phyloP scores from a whole-genome alignment of 2,888 invertebrate genomes.

The Orchesellides sinensis region DNA sequence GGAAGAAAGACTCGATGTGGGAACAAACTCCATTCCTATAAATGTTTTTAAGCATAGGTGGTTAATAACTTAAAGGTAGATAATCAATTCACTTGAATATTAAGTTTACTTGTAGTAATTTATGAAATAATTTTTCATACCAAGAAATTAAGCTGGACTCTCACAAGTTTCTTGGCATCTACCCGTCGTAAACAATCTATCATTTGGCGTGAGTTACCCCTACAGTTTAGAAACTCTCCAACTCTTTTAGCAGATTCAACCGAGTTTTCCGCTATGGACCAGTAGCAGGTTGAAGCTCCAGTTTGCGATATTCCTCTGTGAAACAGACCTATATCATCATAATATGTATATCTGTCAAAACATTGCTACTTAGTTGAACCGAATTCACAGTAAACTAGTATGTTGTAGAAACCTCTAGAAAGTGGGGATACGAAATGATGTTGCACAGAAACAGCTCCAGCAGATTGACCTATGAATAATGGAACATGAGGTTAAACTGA shows the following conservation, averaged over 20 bases:
- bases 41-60: too few species aligned
- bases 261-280: slow-evolving; percentile 70
- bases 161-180: slow-evolving; percentile 59
- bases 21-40: slow-evolving; percentile 72
- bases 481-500: neutral
- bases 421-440: slow-evolving; percentile 33
- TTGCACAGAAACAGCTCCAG: slow-evolving; percentile 18
- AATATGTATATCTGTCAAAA: too few species aligned
- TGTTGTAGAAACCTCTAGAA: slow-evolving; percentile 39
- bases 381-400: too few species aligned
- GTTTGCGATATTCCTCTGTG: slow-evolving; percentile 71
- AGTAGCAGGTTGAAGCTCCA: slow-evolving; percentile 72
- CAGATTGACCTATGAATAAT: slow-evolving; percentile 1
- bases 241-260: slow-evolving; percentile 48
- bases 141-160: slow-evolving; percentile 60
- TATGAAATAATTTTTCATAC: neutral
- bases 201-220: slow-evolving; percentile 60
- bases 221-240: slow-evolving; percentile 61
- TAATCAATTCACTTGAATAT: too few species aligned
- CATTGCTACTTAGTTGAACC: too few species aligned
- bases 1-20: slow-evolving; percentile 72
- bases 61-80: too few species aligned
- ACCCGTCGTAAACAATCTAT: slow-evolving; percentile 64
- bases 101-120: neutral
- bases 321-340: slow-evolving; percentile 66